Evolutionary conservation across 2,113 vertebrate genomes (phyloP).

Genomic region (Chloropsis hardwickii): DNA sequence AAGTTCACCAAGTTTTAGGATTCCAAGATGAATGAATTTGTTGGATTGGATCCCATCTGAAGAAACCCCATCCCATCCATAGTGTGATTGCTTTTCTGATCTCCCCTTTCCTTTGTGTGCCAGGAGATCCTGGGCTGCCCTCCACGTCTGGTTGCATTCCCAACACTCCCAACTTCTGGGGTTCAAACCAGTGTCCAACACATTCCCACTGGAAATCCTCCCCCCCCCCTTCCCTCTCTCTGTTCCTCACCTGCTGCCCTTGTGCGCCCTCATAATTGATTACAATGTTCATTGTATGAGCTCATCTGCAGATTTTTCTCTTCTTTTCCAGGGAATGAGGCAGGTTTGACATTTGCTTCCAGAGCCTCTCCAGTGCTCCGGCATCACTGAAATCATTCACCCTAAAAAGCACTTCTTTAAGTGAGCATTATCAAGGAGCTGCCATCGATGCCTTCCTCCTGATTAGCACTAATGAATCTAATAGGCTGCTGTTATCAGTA

Average conservation of each 20-base stretch:
- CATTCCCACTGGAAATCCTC: background rate
- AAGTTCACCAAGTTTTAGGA: background rate
- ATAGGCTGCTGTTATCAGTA: constrained; percentile 38
- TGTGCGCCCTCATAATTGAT: background rate
- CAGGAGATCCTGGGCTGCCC: background rate
- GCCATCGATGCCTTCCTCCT: constrained; percentile 21
- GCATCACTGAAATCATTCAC: background rate
- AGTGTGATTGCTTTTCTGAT: background rate
- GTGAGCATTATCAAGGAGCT: background rate
- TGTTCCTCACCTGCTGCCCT: background rate
- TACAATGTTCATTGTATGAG: background rate
- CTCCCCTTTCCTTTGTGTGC: background rate
- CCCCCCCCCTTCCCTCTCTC: background rate
- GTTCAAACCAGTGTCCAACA: background rate
- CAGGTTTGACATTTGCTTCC: constrained; percentile 31
- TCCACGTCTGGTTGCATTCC: background rate
- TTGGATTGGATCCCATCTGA: background rate
- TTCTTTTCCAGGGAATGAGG: background rate
- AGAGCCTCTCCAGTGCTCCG: background rate
- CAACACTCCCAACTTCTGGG: background rate
- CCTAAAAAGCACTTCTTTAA: background rate
- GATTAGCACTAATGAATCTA: constrained; percentile 64
- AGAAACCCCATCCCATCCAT: background rate
- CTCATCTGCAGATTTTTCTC: background rate
- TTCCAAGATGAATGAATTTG: background rate